Percentiles rank a stretch among this genome's conserved stretches.
Evolutionary conservation across 2,113 vertebrate genomes (phyloP).

Genomic region (Columba janthina): DNA sequence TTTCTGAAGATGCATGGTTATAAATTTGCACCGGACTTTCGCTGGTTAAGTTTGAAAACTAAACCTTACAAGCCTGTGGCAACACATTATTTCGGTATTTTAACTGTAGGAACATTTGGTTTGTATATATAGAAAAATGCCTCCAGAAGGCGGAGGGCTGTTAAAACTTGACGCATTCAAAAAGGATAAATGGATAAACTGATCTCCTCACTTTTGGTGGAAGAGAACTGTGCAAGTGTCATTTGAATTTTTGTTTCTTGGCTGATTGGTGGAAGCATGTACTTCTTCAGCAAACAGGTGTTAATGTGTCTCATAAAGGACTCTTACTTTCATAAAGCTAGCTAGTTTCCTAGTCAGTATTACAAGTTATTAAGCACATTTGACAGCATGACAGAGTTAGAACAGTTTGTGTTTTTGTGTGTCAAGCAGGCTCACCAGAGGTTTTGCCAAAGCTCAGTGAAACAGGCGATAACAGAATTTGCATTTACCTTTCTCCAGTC

Average conservation of each 20-base stretch:
- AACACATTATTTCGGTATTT: constrained; percentile 59
- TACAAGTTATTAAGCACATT: background rate
- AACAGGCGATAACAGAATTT: background rate
- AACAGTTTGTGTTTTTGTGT: background rate
- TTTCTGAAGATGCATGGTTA: background rate
- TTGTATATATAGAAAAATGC: constrained; percentile 69
- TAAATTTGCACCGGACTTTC: background rate
- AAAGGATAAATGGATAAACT: constrained; percentile 59
- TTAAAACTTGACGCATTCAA: constrained; percentile 60
- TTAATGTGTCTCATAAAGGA: background rate
- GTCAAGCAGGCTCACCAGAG: background rate
- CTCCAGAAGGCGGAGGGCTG: constrained; percentile 67
- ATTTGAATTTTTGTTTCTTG: background rate
- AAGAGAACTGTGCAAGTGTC: constrained; percentile 22
- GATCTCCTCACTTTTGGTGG: constrained; percentile 39
- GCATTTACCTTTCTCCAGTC: background rate
- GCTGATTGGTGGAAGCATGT: background rate
- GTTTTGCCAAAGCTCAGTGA: background rate
- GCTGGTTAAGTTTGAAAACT: constrained; percentile 55
- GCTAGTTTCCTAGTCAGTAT: background rate
- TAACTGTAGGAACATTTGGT: constrained; percentile 70
- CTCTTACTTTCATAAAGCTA: background rate
- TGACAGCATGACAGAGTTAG: background rate
- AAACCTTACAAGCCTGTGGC: constrained; percentile 37
- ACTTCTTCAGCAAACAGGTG: constrained; percentile 24